A percentile compares a stretch with the other conserved stretches of the same genome.
Evolutionary conservation across 2,888 invertebrate genomes (phyloP).

Genomic region (Crocallis elinguaria): DNA sequence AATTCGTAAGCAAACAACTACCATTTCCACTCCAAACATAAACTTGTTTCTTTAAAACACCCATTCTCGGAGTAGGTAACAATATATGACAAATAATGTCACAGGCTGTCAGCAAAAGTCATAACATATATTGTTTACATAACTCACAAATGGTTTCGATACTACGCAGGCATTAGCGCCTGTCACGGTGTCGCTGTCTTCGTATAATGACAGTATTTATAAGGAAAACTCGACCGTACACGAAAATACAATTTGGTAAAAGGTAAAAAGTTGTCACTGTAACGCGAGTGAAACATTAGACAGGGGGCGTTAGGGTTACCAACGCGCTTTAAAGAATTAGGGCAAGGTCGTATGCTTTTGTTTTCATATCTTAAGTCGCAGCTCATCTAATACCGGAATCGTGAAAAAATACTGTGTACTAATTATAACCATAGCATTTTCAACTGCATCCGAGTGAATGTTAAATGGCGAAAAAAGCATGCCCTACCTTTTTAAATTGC

Average conservation of each 20-base stretch:
- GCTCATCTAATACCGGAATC: too few relatives aligned
- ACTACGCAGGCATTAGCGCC: constrained; percentile 77
- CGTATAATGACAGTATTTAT: constrained; percentile 83
- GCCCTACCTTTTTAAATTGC: too few relatives aligned
- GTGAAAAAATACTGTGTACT: too few relatives aligned
- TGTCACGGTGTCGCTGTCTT: constrained; percentile 76
- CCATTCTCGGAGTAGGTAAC: constrained; percentile 10
- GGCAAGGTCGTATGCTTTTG: neutral
- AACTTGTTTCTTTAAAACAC: neutral
- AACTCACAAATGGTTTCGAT: constrained; percentile 70
- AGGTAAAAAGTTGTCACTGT: constrained; percentile 80
- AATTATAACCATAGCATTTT: too few relatives aligned
- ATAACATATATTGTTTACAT: constrained; percentile 70
- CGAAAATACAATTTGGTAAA: constrained; percentile 84
- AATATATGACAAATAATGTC: constrained; percentile 39
- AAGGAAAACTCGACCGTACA: constrained; percentile 82
- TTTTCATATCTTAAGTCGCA: neutral
- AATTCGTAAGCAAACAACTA: too few relatives aligned
- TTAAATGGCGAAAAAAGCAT: too few relatives aligned
- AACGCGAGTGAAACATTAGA: constrained; percentile 81
- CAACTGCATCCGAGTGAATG: too few relatives aligned
- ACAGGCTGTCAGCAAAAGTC: constrained; percentile 51
- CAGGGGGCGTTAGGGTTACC: constrained; percentile 50
- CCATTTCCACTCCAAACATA: too few relatives aligned
- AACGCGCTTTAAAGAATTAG: constrained; percentile 17